Conservation (phyloP, 2,888 invertebrate genomes). For the Metallyticus violacea region DNA sequence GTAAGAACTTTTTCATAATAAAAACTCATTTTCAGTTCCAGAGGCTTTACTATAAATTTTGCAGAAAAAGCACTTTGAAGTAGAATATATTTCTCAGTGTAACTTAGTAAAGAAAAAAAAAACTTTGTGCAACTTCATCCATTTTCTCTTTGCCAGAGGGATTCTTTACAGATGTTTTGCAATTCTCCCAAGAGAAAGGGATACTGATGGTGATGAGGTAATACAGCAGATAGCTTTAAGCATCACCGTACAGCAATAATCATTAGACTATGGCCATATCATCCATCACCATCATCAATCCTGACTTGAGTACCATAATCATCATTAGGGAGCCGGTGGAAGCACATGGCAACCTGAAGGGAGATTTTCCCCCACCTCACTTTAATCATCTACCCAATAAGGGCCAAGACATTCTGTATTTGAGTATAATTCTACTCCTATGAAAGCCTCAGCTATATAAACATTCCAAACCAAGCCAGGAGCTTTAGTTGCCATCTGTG, state of each 20-base stretch:
- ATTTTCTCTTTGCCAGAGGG: background rate
- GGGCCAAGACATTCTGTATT: background rate
- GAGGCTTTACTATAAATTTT: too few species aligned
- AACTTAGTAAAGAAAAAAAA: too few species aligned
- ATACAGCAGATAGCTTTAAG: background rate
- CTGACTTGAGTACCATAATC: conserved; percentile 23
- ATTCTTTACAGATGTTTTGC: background rate
- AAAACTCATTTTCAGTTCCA: too few species aligned
- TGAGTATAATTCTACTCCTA: background rate
- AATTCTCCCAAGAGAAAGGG: background rate
- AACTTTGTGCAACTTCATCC: background rate
- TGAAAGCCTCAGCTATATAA: background rate
- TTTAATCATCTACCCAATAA: background rate
- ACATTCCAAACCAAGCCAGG: background rate
- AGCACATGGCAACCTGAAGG: background rate
- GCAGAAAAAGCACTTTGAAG: too few species aligned
- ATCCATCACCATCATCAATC: conserved; percentile 16
- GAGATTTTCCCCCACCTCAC: background rate
- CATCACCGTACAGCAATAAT: background rate
- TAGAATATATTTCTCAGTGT: too few species aligned
- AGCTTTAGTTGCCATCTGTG: background rate
- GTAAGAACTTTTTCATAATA: too few species aligned
- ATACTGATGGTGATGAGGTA: background rate
- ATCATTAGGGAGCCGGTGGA: conserved; percentile 8
- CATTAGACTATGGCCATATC: background rate